phyloP scores from a whole-genome alignment of 2,888 invertebrate genomes.

The Oscheius onirici region DNA sequence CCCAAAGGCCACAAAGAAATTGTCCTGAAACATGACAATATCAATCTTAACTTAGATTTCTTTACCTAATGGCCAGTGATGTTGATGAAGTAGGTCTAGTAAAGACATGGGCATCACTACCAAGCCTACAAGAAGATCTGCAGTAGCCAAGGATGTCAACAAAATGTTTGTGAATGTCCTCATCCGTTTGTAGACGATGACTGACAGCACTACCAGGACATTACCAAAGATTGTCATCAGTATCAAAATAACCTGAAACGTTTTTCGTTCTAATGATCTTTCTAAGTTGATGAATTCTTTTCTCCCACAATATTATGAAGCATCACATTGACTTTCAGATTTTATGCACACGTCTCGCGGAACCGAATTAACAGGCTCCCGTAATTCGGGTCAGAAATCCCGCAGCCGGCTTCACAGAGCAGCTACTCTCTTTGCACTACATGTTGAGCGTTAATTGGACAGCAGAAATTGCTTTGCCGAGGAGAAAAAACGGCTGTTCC shows the following conservation, averaged over 20 bases:
- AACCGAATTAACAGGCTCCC: constrained; percentile 16
- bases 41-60: background rate
- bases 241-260: constrained; percentile 67
- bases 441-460: constrained; percentile 10
- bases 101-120: constrained; percentile 72
- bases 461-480: background rate
- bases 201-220: constrained; percentile 72
- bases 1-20: constrained; percentile 66
- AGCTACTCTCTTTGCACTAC: constrained; percentile 13
- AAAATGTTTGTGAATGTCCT: constrained; percentile 72
- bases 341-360: constrained; percentile 11
- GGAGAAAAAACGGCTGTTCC: background rate
- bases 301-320: constrained; percentile 12
- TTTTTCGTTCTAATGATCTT: background rate
- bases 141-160: constrained; percentile 72
- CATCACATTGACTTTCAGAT: constrained; percentile 27
- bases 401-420: background rate
- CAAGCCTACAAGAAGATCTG: constrained; percentile 71
- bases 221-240: constrained; percentile 71
- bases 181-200: constrained; percentile 72
- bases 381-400: constrained; percentile 24
- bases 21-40: constrained; percentile 47
- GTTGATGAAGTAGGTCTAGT: constrained; percentile 71
- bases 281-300: background rate
- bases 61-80: constrained; percentile 70